These are phyloP conservation scores for Lycaon pictus DNA, from an alignment of 2,113 vertebrate species.

Conservation along the genomic window DNA sequence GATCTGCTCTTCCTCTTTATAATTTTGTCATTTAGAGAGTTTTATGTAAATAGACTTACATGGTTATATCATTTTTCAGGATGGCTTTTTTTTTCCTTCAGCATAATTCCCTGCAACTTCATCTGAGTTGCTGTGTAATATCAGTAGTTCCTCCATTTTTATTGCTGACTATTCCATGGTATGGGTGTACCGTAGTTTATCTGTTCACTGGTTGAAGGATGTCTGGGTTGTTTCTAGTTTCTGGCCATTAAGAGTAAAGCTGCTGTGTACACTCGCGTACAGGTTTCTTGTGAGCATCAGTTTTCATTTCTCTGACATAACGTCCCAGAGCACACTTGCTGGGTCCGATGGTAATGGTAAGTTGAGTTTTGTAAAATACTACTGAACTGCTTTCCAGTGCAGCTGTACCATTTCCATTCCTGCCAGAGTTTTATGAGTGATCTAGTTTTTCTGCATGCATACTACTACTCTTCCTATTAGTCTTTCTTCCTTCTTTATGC, in stretches of 20 bases:
- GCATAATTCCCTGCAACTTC: not conserved
- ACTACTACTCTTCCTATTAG: not conserved
- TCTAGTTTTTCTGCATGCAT: not conserved
- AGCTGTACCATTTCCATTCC: not conserved
- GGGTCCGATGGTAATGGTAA: not conserved
- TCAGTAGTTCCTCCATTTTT: not conserved
- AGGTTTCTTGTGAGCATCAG: not conserved
- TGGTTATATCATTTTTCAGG: not conserved
- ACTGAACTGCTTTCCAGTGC: not conserved
- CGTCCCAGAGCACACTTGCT: not conserved
- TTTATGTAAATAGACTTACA: not conserved
- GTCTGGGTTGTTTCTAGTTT: slow-evolving; percentile 6
- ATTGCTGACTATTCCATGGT: not conserved
- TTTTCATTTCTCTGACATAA: slow-evolving; percentile 40
- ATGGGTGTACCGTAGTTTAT: not conserved
- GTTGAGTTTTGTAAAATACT: slow-evolving; percentile 47
- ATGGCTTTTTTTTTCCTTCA: slow-evolving; percentile 29
- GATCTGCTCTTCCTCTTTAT: not conserved
- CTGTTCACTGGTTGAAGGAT: not conserved
- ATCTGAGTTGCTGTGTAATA: not conserved
- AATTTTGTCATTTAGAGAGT: slow-evolving; percentile 48
- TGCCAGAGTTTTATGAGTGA: not conserved
- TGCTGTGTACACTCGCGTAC: not conserved
- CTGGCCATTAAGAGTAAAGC: not conserved
- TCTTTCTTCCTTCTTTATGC: slow-evolving; percentile 29